These are phyloP conservation scores for Geococcyx californianus DNA, from an alignment of 2,113 vertebrate genomes.

Conservation along the genomic window DNA sequence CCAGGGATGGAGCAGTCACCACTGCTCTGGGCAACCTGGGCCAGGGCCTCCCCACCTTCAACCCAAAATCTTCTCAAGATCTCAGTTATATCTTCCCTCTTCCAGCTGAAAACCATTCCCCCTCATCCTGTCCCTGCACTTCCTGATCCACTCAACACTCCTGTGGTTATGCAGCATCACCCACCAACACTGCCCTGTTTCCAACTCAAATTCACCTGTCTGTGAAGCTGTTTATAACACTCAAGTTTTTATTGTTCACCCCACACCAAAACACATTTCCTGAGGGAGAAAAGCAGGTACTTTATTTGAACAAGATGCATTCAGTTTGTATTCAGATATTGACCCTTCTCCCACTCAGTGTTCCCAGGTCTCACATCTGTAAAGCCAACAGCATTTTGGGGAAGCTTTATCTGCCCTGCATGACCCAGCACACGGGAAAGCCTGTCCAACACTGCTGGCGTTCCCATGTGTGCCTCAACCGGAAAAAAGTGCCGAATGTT, in stretches of 20 bases:
- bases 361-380: slow-evolving; percentile 33
- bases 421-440: slow-evolving; percentile 43
- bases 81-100: too few species aligned
- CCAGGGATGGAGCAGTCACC: too few species aligned
- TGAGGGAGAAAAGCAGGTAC: neutral
- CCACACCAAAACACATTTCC: neutral
- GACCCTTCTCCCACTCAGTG: neutral
- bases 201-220: neutral
- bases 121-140: too few species aligned
- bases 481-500: slow-evolving; percentile 9
- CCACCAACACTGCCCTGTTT: fast-evolving
- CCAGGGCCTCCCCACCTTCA: too few species aligned
- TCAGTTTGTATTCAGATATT: neutral
- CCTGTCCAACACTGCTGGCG: neutral
- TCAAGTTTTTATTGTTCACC: neutral
- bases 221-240: neutral
- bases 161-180: neutral
- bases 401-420: slow-evolving; percentile 17
- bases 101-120: too few species aligned
- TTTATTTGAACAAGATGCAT: neutral
- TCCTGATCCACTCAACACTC: neutral
- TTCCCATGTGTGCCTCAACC: slow-evolving; percentile 33
- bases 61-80: too few species aligned
- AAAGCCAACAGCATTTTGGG: neutral
- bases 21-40: too few species aligned